These are phyloP conservation scores for Turnix velox DNA, from an alignment of 2,113 vertebrate genomes.

Conservation along the genomic window DNA sequence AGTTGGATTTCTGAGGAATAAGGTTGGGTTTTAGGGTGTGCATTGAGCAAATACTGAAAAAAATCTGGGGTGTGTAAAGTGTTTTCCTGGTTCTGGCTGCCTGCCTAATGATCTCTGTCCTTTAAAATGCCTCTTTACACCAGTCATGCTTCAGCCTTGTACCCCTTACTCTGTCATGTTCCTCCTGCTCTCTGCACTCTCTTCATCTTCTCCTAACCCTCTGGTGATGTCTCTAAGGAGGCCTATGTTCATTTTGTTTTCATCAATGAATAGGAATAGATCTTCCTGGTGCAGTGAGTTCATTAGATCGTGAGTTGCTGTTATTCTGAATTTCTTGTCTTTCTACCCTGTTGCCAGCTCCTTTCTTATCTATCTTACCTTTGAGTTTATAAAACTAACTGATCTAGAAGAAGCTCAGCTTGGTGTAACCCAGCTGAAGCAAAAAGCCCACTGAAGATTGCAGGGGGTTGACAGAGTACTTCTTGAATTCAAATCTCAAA, in stretches of 20 bases:
- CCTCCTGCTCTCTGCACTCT: neutral
- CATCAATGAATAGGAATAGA: neutral
- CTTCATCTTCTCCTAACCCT: neutral
- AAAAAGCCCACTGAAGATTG: neutral
- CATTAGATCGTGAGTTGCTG: neutral
- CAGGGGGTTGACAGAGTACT: neutral
- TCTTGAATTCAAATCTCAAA: neutral
- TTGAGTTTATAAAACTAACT: neutral
- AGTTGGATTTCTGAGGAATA: neutral
- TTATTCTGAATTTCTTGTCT: neutral
- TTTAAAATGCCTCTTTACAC: neutral
- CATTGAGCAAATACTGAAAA: neutral
- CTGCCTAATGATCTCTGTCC: neutral
- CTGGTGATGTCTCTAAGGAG: neutral
- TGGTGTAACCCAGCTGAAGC: neutral
- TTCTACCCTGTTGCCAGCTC: neutral
- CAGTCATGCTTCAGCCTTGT: rapidly evolving
- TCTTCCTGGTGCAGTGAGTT: neutral
- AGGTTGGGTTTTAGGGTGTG: neutral
- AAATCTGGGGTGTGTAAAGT: neutral
- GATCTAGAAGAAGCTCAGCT: neutral
- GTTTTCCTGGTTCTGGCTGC: neutral
- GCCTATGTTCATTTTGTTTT: neutral
- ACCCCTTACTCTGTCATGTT: neutral
- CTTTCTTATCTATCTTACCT: neutral